Conservation (phyloP, 2,888 invertebrate genomes). For the Aethes cnicana region DNA sequence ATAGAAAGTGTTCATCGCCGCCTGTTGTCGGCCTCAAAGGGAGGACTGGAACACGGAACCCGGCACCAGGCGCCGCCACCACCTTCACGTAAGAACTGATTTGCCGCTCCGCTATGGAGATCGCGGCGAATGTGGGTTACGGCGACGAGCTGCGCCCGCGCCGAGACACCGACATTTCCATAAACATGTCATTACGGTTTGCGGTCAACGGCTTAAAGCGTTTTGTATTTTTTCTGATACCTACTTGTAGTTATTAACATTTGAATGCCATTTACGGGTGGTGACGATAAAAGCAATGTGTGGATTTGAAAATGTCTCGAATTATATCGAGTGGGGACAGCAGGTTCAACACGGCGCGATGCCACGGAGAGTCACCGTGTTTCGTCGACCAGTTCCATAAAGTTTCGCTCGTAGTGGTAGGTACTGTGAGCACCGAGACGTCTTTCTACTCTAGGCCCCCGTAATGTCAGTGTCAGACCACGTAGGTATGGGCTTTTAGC, state of each 20-base stretch:
- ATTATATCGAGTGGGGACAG: conserved; percentile 10
- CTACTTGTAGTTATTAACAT: conserved; percentile 24
- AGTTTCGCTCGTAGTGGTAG: no score
- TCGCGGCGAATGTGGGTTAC: conserved; percentile 4
- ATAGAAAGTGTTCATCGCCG: no score
- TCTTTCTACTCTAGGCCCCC: no score
- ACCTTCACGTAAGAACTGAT: neutral
- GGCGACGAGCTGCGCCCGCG: conserved; percentile 10
- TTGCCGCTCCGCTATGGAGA: neutral
- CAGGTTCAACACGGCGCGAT: conserved; percentile 1
- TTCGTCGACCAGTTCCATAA: no score
- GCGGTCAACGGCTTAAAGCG: conserved; percentile 14
- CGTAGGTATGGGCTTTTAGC: no score
- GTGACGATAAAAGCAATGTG: no score
- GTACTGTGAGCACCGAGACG: no score
- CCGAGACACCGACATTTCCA: conserved; percentile 23
- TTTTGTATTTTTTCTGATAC: conserved; percentile 10
- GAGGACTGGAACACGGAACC: no score
- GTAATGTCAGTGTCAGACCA: no score
- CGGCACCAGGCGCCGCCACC: neutral
- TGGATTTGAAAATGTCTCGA: conserved; percentile 15
- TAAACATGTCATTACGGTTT: conserved; percentile 30
- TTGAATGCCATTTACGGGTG: conserved; percentile 9
- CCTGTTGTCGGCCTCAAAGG: no score
- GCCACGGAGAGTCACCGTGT: neutral